Evolutionary conservation across 2,797 vertebrate species (phyloP), one percentile per base, ranked within the genome.

Genomic region (Sebastes goodei): DNA sequence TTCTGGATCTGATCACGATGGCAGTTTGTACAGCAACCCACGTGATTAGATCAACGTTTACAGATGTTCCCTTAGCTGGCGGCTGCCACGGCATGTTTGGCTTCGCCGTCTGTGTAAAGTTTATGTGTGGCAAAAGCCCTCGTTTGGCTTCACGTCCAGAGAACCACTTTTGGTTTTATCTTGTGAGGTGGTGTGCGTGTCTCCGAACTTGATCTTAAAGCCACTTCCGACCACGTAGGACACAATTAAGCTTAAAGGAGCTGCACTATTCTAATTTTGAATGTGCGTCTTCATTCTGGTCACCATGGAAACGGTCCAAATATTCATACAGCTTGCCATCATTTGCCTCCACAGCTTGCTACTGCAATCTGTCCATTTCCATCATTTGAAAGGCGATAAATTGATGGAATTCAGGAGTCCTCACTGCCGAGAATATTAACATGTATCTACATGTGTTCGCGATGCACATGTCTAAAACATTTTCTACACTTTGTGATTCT

Each of bases 371-470:
- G 82, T 92, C 80, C 85, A 88, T 88, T 84, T 93, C 86, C 90
- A 89, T 94, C 82, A 86, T 86, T 89, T 89, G 56, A 88, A 63
- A 71, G 60, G 77, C 23, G 17, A 76, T 79, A 84, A 81, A 80
- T n/a, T 71, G 81, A 85, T 90, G 82, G 81, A 89, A 83, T 53
- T 90, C 77, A 88, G 92, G 89, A 92, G 84, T 90, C 81, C 81
- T 89, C 85, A 82, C 86, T 88, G 68, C 46, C 1, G 29, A 77
- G 20, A 80, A 57, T 42, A 57, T 6, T 53, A 38, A 6, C 20
- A 49, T 55, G 29, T 49, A 8, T 25, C 15, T 11, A 32, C 21
- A 14, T 29, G 10, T 62, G 5, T 72, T 62, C 49, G 11, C 66
- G 57, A 71, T 68, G 27, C 55, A 79, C 20, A 73, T n/a, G 12